Evolutionary conservation across 2,797 vertebrate genomes (phyloP).

Genomic region (Luscinia luscinia): DNA sequence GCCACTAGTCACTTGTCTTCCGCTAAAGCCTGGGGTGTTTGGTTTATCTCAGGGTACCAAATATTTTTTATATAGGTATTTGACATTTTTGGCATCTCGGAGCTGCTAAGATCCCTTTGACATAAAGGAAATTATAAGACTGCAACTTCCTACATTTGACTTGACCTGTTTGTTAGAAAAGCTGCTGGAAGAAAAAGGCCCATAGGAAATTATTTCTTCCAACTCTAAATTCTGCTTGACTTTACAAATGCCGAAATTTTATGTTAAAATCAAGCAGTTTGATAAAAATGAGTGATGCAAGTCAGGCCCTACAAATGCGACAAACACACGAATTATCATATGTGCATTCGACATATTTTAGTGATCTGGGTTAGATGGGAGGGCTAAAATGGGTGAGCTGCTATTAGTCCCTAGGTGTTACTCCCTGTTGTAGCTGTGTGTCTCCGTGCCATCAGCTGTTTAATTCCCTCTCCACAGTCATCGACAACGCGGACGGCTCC

Average conservation of each 20-base stretch:
- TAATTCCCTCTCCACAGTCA: constrained; percentile 58
- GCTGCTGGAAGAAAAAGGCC: background rate
- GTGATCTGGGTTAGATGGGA: background rate
- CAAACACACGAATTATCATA: background rate
- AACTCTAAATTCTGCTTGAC: background rate
- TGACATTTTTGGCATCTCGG: background rate
- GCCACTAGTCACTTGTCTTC: background rate
- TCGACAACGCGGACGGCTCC: constrained; percentile 77
- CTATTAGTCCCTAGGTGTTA: background rate
- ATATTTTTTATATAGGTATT: background rate
- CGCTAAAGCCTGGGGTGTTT: background rate
- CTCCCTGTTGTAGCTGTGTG: background rate
- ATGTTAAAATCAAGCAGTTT: background rate
- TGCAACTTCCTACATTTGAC: background rate
- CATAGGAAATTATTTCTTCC: background rate
- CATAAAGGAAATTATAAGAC: background rate
- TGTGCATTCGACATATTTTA: background rate
- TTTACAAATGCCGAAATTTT: background rate
- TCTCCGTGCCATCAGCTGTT: background rate
- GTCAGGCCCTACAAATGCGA: background rate
- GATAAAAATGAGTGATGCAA: background rate
- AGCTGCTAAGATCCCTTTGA: background rate
- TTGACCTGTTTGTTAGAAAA: background rate
- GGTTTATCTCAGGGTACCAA: background rate
- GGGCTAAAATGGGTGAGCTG: background rate